Conservation (phyloP, 1,140 invertebrate genomes). For the Macrocentrus cingulum region DNA sequence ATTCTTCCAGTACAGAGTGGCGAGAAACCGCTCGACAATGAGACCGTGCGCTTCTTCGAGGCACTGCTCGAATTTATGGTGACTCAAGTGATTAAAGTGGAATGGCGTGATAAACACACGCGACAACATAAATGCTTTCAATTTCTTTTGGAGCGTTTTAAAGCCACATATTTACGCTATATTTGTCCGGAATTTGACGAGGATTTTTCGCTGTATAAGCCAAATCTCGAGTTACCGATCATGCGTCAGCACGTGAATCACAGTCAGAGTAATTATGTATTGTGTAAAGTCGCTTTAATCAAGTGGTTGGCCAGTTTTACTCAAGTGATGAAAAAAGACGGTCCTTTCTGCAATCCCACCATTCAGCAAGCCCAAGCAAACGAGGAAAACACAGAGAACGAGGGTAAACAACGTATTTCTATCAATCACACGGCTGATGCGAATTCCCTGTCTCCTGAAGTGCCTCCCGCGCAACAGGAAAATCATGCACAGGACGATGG, state of each 20-base stretch:
- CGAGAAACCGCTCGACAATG: conserved; percentile 86
- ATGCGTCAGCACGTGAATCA: conserved; percentile 55
- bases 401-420: conserved; percentile 48
- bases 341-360: conserved; percentile 47
- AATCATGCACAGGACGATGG: conserved; percentile 45
- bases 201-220: conserved; percentile 84
- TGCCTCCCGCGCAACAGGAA: conserved; percentile 38
- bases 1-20: conserved; percentile 81
- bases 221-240: conserved; percentile 73
- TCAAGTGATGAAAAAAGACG: conserved; percentile 70
- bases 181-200: conserved; percentile 89
- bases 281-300: conserved; percentile 81
- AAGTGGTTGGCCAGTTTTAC: conserved; percentile 88
- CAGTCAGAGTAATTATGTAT: conserved; percentile 66
- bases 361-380: conserved; percentile 44
- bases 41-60: conserved; percentile 85
- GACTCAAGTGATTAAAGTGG: conserved; percentile 82
- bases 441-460: conserved; percentile 47
- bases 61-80: conserved; percentile 89
- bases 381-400: conserved; percentile 47
- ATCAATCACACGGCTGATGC: conserved; percentile 48
- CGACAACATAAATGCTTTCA: conserved; percentile 81
- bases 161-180: conserved; percentile 84
- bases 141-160: conserved; percentile 91
- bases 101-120: conserved; percentile 85